A percentile compares a stretch with the other conserved stretches of the same genome.
These are phyloP conservation scores for Bombycilla garrulus DNA, from an alignment of 2,113 vertebrate genomes.

Conservation along the genomic window DNA sequence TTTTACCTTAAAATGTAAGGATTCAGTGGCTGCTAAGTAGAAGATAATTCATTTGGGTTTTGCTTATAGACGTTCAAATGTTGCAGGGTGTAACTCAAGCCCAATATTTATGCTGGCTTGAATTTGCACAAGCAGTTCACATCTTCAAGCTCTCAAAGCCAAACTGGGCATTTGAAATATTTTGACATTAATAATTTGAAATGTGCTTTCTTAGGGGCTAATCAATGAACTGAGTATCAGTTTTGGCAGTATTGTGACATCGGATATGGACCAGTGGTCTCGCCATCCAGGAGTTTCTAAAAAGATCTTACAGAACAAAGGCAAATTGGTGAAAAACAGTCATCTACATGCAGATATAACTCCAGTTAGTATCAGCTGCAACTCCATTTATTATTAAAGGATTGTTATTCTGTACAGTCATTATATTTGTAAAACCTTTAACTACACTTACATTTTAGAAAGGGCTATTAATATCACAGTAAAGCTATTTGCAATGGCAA, in stretches of 20 bases:
- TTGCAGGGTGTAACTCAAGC: neutral
- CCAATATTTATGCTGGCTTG: neutral
- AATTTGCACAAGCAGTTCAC: neutral
- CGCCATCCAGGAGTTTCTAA: neutral
- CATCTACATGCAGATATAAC: neutral
- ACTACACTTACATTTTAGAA: neutral
- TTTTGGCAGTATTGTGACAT: neutral
- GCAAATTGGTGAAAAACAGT: neutral
- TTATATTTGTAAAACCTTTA: neutral
- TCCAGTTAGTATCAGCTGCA: neutral
- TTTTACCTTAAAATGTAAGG: neutral
- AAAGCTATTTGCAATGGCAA: neutral
- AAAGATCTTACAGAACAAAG: neutral
- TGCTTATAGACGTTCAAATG: neutral
- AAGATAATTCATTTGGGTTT: neutral
- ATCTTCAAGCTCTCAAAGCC: neutral
- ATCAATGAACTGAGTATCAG: neutral
- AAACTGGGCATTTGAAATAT: neutral
- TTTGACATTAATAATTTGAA: neutral
- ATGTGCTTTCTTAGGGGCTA: neutral
- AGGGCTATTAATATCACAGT: neutral
- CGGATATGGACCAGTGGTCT: neutral
- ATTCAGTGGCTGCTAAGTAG: neutral
- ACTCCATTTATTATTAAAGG: neutral
- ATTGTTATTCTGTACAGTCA: neutral